phyloP scores from a whole-genome alignment of 23 tunicate species.

The Styela clava region DNA sequence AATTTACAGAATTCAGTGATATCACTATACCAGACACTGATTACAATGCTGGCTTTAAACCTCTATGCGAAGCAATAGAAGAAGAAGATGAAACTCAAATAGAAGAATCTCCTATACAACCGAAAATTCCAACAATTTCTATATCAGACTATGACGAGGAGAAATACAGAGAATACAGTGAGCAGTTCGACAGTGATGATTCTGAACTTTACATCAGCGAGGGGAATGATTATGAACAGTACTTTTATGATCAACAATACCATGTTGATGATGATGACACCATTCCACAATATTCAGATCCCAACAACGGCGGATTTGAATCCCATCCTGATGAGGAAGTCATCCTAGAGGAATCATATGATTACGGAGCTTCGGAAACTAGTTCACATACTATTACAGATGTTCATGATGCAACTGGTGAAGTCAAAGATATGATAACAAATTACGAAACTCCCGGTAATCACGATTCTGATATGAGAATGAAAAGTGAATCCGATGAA shows the following conservation, averaged over 20 bases:
- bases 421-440: neutral
- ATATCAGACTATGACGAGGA: conserved; percentile 22
- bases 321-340: neutral
- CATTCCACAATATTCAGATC: neutral
- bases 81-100: neutral
- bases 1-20: neutral
- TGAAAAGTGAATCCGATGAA: too few relatives aligned
- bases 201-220: conserved; percentile 23
- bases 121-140: conserved; percentile 5
- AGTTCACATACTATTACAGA: neutral
- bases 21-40: neutral
- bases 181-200: neutral
- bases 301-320: neutral
- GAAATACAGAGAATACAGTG: neutral
- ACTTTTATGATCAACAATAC: neutral
- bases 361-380: neutral
- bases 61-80: neutral
- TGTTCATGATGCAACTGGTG: neutral
- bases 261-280: neutral
- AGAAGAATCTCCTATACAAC: neutral
- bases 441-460: too few relatives aligned
- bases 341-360: neutral
- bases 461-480: too few relatives aligned
- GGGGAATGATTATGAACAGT: neutral
- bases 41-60: neutral